phyloP scores from a whole-genome alignment of 1,140 invertebrate genomes.

The Laupala kohalensis region DNA sequence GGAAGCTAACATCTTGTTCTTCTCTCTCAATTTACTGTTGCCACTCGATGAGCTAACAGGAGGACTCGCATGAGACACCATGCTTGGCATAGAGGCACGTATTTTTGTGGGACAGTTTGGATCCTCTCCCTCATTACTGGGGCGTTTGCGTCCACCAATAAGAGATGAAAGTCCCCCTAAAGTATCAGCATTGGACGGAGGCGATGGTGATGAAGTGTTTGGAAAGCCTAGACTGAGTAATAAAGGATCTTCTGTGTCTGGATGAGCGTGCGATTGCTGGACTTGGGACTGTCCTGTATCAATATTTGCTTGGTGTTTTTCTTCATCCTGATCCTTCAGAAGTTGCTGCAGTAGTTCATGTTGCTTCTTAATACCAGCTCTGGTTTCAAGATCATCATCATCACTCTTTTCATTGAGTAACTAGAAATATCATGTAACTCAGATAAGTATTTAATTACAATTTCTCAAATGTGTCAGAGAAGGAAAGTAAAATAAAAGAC shows the following conservation, averaged over 20 bases:
- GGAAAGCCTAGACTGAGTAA: constrained; percentile 44
- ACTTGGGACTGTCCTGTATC: constrained; percentile 10
- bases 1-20: constrained; percentile 76
- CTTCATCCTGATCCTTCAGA: constrained; percentile 38
- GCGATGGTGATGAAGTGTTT: constrained; percentile 20
- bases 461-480: no score
- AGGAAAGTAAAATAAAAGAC: constrained; percentile 14
- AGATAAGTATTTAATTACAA: no score
- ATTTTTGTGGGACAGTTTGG: constrained; percentile 27
- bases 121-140: constrained; percentile 49
- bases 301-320: constrained; percentile 3
- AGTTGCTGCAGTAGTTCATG: constrained; percentile 70
- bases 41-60: constrained; percentile 25
- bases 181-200: constrained; percentile 5
- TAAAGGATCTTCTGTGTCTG: constrained; percentile 32
- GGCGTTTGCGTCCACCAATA: constrained; percentile 46
- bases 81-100: constrained; percentile 35
- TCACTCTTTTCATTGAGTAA: constrained; percentile 74
- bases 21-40: constrained; percentile 58
- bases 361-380: constrained; percentile 36
- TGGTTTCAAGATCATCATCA: constrained; percentile 56
- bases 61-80: constrained; percentile 23
- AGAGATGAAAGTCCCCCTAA: constrained; percentile 14
- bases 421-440: no score
- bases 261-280: constrained; percentile 1